Conservation (phyloP, 2,797 vertebrate genomes). For the Sciurus vulgaris region DNA sequence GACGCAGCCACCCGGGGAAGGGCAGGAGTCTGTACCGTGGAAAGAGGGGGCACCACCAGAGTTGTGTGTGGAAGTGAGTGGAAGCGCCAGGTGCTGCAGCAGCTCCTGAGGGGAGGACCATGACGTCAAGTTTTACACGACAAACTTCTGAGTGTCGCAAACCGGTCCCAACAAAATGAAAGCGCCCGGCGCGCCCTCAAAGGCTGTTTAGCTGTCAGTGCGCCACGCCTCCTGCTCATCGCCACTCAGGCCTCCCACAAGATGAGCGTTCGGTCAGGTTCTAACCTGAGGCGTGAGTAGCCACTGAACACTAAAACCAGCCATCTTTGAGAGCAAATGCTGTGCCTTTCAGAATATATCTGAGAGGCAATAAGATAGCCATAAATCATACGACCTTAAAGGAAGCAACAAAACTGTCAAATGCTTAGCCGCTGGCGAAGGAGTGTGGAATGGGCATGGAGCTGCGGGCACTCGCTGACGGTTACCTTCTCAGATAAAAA, state of each 20-base stretch:
- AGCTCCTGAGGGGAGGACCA: background rate
- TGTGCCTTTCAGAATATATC: constrained; percentile 82
- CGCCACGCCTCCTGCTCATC: background rate
- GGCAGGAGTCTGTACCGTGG: constrained; percentile 89
- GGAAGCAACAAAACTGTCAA: constrained; percentile 86
- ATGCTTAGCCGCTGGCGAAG: constrained; percentile 87
- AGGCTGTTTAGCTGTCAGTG: constrained; percentile 86
- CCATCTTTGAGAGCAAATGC: constrained; percentile 83
- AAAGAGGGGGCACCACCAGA: constrained; percentile 97
- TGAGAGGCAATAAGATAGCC: constrained; percentile 86
- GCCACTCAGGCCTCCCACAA: too few relatives aligned
- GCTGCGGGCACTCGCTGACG: constrained; percentile 97
- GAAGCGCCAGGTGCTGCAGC: too few relatives aligned
- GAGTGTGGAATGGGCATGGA: constrained; percentile 94
- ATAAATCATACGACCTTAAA: constrained; percentile 87
- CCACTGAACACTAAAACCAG: constrained; percentile 88
- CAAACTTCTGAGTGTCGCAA: constrained; percentile 85
- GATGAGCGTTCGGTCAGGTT: background rate
- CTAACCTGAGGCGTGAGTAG: constrained; percentile 73
- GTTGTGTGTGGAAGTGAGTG: constrained; percentile 88
- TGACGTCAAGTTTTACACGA: constrained; percentile 88
- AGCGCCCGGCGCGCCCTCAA: constrained; percentile 83
- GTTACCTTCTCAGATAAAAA: constrained; percentile 94
- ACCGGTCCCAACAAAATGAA: constrained; percentile 85
- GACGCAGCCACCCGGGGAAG: constrained; percentile 90